Conservation (phyloP, 2,113 vertebrate species). For the Phalacrocorax carbo region DNA sequence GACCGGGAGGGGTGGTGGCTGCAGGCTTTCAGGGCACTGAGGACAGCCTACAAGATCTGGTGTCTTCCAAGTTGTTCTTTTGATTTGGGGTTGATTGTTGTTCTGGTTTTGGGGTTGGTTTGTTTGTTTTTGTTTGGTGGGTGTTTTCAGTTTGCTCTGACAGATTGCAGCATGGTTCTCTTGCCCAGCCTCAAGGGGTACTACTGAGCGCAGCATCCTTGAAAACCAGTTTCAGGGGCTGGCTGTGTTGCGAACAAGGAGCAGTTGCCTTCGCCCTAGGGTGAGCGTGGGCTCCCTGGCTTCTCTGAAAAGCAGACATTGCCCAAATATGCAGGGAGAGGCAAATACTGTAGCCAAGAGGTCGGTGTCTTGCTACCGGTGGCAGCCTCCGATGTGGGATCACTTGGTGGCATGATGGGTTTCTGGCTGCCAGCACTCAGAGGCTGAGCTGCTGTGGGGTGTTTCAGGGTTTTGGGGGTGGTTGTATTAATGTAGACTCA, state of each 20-base stretch:
- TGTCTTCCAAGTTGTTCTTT: not conserved
- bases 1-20: rapidly evolving
- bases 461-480: not conserved
- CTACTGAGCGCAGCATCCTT: rapidly evolving
- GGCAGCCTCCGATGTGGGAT: rapidly evolving
- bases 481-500: not conserved
- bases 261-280: not conserved
- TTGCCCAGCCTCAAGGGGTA: not conserved
- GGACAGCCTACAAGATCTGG: not conserved
- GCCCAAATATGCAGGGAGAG: not conserved
- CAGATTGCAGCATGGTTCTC: rapidly evolving
- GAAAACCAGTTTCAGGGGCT: not conserved
- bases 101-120: not conserved
- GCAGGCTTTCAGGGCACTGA: not conserved
- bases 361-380: not conserved
- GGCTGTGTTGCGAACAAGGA: not conserved
- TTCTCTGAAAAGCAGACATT: not conserved
- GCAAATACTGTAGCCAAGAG: not conserved
- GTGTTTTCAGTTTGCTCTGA: not conserved
- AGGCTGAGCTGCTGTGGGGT: not conserved
- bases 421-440: rapidly evolving
- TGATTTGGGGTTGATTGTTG: not conserved
- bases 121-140: not conserved
- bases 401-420: rapidly evolving
- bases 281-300: not conserved